These are phyloP conservation scores for Hemicordylus capensis DNA, from an alignment of 2,113 vertebrate species.

Conservation along the genomic window DNA sequence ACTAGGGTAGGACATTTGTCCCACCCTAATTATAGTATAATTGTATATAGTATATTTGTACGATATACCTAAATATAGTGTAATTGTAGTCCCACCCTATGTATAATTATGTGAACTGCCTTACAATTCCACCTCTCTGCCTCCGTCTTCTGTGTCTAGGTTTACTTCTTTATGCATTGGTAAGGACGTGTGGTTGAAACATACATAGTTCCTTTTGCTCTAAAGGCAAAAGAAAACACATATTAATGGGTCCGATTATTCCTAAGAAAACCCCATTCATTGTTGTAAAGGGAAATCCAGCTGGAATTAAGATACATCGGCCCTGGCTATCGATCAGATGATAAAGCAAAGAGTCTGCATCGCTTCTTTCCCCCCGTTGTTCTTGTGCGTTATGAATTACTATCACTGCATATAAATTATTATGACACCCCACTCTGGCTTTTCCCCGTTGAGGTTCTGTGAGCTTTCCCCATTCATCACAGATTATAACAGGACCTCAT, in stretches of 20 bases:
- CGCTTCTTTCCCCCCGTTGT: slow-evolving; percentile 20
- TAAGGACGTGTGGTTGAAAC: neutral
- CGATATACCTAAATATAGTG: too few species aligned
- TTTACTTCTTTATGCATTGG: neutral
- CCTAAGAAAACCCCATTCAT: slow-evolving; percentile 47
- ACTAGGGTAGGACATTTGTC: too few species aligned
- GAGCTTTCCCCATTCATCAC: slow-evolving; percentile 34
- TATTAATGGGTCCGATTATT: slow-evolving; percentile 36
- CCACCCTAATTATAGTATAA: too few species aligned
- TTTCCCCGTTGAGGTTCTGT: neutral
- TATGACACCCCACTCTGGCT: slow-evolving; percentile 28
- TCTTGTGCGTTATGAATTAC: slow-evolving; percentile 58
- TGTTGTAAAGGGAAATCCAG: slow-evolving; percentile 43
- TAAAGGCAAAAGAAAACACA: neutral
- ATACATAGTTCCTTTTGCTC: neutral
- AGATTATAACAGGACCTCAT: slow-evolving; percentile 23
- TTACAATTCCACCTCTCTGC: too few species aligned
- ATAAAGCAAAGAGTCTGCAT: slow-evolving; percentile 45
- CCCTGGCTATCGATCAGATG: slow-evolving; percentile 8
- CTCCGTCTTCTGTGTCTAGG: too few species aligned
- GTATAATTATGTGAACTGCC: too few species aligned
- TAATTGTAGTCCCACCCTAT: too few species aligned
- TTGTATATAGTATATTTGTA: too few species aligned
- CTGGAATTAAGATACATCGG: slow-evolving; percentile 32
- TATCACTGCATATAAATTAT: slow-evolving; percentile 33